Evolutionary conservation across 1,140 invertebrate species (phyloP).

Genomic region (Mycetomoellerius zeteki): DNA sequence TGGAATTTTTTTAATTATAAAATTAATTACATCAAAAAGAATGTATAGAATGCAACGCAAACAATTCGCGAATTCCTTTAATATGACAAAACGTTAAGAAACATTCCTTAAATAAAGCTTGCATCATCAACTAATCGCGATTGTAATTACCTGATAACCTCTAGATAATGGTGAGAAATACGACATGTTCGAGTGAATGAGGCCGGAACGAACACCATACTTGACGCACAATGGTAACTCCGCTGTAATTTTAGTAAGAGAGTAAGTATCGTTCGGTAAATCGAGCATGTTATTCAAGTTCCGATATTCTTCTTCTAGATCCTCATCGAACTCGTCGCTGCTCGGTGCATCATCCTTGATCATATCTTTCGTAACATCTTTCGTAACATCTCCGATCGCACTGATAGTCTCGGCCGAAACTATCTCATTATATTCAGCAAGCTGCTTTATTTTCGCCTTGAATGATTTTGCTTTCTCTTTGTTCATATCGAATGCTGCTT

Average conservation of each 20-base stretch:
- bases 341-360: constrained; percentile 69
- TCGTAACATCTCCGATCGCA: constrained; percentile 63
- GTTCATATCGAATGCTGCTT: not conserved
- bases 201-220: constrained; percentile 79
- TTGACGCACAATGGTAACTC: constrained; percentile 77
- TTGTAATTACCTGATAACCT: constrained; percentile 80
- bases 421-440: constrained; percentile 74
- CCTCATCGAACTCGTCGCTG: constrained; percentile 78
- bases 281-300: constrained; percentile 77
- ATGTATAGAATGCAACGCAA: not conserved
- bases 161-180: constrained; percentile 83
- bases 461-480: constrained; percentile 29
- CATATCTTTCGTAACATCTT: constrained; percentile 36
- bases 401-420: constrained; percentile 73
- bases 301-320: constrained; percentile 77
- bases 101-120: not conserved
- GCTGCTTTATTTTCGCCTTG: constrained; percentile 63
- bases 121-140: not conserved
- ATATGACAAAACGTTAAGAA: not conserved
- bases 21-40: not conserved
- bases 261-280: constrained; percentile 80
- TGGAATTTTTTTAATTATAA: constrained; percentile 16
- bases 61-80: not conserved
- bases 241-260: constrained; percentile 79
- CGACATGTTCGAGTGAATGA: constrained; percentile 77